Evolutionary conservation across 2,888 invertebrate genomes (phyloP).

Genomic region (Tupiocoris notatus): DNA sequence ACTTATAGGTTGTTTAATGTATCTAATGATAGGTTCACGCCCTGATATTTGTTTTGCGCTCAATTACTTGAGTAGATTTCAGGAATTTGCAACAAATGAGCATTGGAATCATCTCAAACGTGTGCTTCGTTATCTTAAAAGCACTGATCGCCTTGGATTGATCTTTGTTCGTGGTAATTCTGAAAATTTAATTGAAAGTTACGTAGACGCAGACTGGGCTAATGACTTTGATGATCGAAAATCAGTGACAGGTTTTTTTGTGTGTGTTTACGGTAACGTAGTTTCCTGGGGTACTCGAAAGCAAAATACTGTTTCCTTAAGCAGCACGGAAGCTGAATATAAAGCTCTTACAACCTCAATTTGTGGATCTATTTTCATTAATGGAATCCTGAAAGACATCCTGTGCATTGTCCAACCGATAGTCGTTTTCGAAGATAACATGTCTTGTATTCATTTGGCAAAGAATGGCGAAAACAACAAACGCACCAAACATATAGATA

Average conservation of each 20-base stretch:
- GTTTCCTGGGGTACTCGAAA: background rate
- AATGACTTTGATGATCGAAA: background rate
- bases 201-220: conserved; percentile 1
- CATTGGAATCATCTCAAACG: conserved; percentile 6
- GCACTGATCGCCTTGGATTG: background rate
- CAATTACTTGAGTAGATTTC: background rate
- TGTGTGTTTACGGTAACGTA: background rate
- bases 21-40: background rate
- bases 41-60: background rate
- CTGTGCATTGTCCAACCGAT: no score
- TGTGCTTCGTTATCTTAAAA: background rate
- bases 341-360: no score
- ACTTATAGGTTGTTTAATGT: background rate
- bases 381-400: no score
- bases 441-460: no score
- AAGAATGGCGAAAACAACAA: no score
- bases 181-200: no score
- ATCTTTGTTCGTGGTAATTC: background rate
- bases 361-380: no score
- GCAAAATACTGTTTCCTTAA: background rate
- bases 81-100: background rate
- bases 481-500: no score
- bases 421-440: no score
- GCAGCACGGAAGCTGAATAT: conserved; percentile 15
- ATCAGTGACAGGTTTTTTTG: background rate